Percentiles rank a stretch among this genome's conserved stretches.
These are phyloP conservation scores for Scarus forsteni DNA, from an alignment of 2,797 vertebrate species.

Conservation along the genomic window DNA sequence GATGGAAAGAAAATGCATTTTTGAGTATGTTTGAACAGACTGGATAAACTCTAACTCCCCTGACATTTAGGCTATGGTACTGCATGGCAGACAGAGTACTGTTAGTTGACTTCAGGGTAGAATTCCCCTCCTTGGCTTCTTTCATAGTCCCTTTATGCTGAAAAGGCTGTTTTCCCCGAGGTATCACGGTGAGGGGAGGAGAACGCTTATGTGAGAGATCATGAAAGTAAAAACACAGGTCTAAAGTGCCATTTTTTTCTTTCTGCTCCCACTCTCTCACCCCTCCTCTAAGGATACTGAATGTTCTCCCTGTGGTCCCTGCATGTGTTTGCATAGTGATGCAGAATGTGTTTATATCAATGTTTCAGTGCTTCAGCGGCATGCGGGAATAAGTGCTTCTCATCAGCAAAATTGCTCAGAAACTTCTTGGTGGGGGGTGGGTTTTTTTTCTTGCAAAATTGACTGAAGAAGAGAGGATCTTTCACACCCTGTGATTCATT, in stretches of 20 bases:
- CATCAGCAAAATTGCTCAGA: slow-evolving; percentile 50
- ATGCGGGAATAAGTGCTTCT: slow-evolving; percentile 54
- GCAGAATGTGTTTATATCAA: slow-evolving; percentile 54
- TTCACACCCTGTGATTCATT: slow-evolving; percentile 38
- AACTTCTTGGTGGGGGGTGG: slow-evolving; percentile 14
- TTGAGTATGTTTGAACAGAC: slow-evolving; percentile 8
- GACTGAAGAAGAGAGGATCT: slow-evolving; percentile 25
- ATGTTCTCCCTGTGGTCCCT: slow-evolving; percentile 37
- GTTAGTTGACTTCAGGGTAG: slow-evolving; percentile 29
- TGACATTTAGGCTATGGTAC: slow-evolving; percentile 20
- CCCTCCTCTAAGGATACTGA: slow-evolving; percentile 25
- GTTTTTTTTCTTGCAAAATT: slow-evolving; percentile 26
- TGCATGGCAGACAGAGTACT: slow-evolving; percentile 26
- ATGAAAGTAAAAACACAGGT: slow-evolving; percentile 52
- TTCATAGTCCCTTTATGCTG: slow-evolving; percentile 32
- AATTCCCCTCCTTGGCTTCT: slow-evolving; percentile 31
- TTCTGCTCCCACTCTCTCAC: slow-evolving; percentile 31
- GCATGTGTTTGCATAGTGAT: slow-evolving; percentile 59
- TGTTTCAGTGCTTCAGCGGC: slow-evolving; percentile 51
- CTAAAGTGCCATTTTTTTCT: slow-evolving; percentile 36
- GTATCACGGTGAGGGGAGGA: slow-evolving; percentile 21
- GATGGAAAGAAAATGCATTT: neutral
- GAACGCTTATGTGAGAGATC: slow-evolving; percentile 53
- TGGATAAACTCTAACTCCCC: neutral
- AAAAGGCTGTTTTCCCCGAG: slow-evolving; percentile 41